Evolutionary conservation across 30 jellyfish, hydroid and myxozoan species (phyloP), one percentile per base, ranked within the genome.

Genomic region (Mastigias papua): DNA sequence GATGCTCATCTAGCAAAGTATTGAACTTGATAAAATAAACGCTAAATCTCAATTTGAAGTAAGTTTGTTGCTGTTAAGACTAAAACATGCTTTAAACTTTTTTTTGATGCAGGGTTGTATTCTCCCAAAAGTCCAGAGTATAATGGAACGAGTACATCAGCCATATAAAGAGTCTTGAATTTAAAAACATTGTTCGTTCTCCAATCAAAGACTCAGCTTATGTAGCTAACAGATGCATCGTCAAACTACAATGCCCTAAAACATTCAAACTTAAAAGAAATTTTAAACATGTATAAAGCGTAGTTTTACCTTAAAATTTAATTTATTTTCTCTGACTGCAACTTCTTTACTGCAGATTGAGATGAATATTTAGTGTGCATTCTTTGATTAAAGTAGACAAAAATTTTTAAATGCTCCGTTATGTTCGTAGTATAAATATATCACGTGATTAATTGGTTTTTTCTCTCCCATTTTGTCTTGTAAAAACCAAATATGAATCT

Each of bases 51-150:
- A 54, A 54, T 54, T 54, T 21, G 23, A 54, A 54, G 67, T 54
- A 54, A 54, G 17, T 54, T 46, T 54, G 27, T 21, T 25, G 37
- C 19, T 37, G n/a, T 8, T 20, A 72, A 34, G 27, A 34, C 83
- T 78, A 65, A 57, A 71, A 51, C 25, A 17, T 48, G 73, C 81
- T 46, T 48, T 84, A 71, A 69, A 84, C 93, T 87, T 80, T 37
- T 78, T 73, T 54, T 79, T 68, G 31, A 79, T 35, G 80, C 96
- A 88, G 96, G 96, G 28, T 58, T 88, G 76, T 88, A 88, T 42
- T 88, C 96, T 30, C 91, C 89, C 78, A 88, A 88, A 79, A 88
- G 96, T 37, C 96, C 96, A 88, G 96, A 88, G 69, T 88, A 75
- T 79, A 78, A 30, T 76, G 94, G 94, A 73, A 23, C 88, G 65